phyloP scores from a whole-genome alignment of 2,888 invertebrate species.

The Hermaeophaga mercurialis region DNA sequence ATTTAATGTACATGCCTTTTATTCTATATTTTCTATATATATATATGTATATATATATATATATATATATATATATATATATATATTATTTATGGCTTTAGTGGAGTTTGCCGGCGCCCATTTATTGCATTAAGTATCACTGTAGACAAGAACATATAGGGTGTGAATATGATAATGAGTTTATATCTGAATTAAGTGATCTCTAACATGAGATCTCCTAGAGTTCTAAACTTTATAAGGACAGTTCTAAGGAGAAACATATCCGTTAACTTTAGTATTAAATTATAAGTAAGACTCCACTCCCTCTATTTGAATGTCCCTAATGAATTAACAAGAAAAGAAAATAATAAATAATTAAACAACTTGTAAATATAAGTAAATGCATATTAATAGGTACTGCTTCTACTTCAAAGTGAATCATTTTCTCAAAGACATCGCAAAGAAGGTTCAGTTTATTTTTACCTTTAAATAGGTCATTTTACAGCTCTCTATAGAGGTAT shows the following conservation, averaged over 20 bases:
- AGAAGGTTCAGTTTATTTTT: too few relatives aligned
- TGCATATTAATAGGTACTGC: too few relatives aligned
- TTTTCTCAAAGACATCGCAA: too few relatives aligned
- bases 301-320: not conserved
- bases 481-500: too few relatives aligned
- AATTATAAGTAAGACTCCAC: constrained; percentile 4
- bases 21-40: too few relatives aligned
- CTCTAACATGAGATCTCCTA: constrained; percentile 12
- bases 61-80: too few relatives aligned
- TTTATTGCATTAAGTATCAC: constrained; percentile 11
- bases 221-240: constrained; percentile 16
- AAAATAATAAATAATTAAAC: constrained; percentile 4
- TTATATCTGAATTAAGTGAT: constrained; percentile 16
- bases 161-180: constrained; percentile 17
- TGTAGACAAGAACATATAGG: constrained; percentile 13
- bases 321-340: not conserved
- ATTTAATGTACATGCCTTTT: too few relatives aligned
- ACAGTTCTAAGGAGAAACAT: constrained; percentile 13
- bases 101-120: not conserved
- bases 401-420: too few relatives aligned
- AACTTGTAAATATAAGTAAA: too few relatives aligned
- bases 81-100: too few relatives aligned
- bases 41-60: too few relatives aligned
- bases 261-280: constrained; percentile 9
- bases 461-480: too few relatives aligned